Percentiles rank a stretch among this genome's conserved stretches.
Conservation (phyloP, 2,888 invertebrate species). For the Boloria selene region DNA sequence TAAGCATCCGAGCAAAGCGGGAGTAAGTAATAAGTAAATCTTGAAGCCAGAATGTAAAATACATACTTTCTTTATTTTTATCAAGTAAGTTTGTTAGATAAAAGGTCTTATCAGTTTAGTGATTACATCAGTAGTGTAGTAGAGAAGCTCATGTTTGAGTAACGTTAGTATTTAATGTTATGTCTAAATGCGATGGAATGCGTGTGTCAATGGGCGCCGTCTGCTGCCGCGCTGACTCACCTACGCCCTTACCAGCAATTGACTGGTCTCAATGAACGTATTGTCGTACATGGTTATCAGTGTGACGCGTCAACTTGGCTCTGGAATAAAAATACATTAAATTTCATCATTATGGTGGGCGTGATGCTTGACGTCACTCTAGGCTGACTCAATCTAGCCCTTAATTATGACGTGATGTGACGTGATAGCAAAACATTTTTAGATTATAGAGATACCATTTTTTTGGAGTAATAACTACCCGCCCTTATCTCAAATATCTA, state of each 20-base stretch:
- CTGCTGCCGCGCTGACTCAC: constrained; percentile 28
- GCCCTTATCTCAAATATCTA: no score
- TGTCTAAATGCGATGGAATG: constrained; percentile 32
- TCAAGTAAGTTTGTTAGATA: background rate
- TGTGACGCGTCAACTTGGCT: background rate
- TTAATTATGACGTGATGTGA: background rate
- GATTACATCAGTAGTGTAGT: background rate
- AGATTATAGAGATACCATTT: no score
- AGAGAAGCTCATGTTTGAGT: background rate
- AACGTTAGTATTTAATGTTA: constrained; percentile 7
- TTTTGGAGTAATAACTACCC: no score
- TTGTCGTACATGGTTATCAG: background rate
- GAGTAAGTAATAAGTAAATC: no score
- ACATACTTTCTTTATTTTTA: no score
- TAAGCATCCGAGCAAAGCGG: no score
- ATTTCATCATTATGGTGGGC: constrained; percentile 13
- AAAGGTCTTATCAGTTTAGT: background rate
- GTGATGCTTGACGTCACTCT: constrained; percentile 10
- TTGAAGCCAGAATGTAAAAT: no score
- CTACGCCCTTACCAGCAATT: constrained; percentile 16
- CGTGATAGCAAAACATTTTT: background rate
- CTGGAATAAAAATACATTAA: constrained; percentile 7
- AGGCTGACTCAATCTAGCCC: background rate
- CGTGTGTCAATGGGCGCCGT: constrained; percentile 27
- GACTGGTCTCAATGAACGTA: constrained; percentile 14